Evolutionary conservation across 2,113 vertebrate species (phyloP).

Genomic region (Mesembrinibis cayennensis): DNA sequence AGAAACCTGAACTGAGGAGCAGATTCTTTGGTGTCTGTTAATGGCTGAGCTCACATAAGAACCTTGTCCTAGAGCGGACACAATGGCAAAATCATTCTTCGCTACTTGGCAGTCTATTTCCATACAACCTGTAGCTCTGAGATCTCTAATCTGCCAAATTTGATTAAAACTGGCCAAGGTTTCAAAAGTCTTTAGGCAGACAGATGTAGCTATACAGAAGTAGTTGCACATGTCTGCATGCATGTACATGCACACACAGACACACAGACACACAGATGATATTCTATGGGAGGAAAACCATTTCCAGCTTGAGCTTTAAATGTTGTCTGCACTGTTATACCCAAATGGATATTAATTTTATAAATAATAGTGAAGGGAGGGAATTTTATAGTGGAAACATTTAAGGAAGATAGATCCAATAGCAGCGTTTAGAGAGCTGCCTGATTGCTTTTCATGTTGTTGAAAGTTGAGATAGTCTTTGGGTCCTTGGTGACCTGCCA

Average conservation of each 20-base stretch:
- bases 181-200: neutral
- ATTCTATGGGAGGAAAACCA: neutral
- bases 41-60: neutral
- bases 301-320: neutral
- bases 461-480: conserved; percentile 2
- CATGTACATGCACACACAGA: neutral
- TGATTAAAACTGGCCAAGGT: neutral
- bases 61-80: neutral
- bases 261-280: neutral
- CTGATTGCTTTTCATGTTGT: neutral
- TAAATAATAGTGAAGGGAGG: neutral
- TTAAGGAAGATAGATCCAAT: neutral
- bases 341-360: neutral
- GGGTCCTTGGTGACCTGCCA: neutral
- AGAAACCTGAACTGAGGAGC: neutral
- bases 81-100: neutral
- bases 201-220: neutral
- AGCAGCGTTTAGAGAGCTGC: neutral
- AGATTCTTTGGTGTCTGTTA: neutral
- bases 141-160: neutral
- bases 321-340: neutral
- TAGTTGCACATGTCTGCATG: neutral
- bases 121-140: neutral
- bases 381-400: neutral
- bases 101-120: neutral